These are phyloP conservation scores for Oligia strigilis DNA, from an alignment of 2,888 invertebrate species.

Conservation along the genomic window DNA sequence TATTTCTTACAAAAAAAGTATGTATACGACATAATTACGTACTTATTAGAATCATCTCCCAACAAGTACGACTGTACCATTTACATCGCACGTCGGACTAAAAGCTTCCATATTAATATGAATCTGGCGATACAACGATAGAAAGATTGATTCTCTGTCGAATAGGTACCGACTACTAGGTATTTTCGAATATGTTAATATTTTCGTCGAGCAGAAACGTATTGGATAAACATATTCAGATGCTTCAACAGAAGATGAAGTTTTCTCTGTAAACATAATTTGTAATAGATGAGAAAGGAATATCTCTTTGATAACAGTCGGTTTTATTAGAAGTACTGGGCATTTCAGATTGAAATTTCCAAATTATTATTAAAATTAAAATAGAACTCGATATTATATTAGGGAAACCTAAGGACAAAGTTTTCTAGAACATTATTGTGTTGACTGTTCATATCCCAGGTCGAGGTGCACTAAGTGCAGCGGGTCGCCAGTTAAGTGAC, in stretches of 20 bases:
- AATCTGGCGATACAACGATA: conserved; percentile 48
- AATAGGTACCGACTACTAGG: conserved; percentile 28
- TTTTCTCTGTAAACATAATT: conserved; percentile 42
- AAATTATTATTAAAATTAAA: neutral
- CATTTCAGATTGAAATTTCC: neutral
- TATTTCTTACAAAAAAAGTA: neutral
- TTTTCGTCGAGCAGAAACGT: conserved; percentile 61
- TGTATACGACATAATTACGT: conserved; percentile 5
- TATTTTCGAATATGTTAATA: conserved; percentile 45
- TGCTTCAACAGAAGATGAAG: conserved; percentile 13
- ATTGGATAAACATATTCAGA: conserved; percentile 41
- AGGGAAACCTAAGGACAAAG: neutral
- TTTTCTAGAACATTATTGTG: neutral
- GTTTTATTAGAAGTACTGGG: neutral
- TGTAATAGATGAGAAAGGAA: neutral
- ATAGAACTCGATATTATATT: neutral
- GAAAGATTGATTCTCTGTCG: conserved; percentile 51
- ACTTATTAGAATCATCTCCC: conserved; percentile 2
- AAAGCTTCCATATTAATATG: conserved; percentile 54
- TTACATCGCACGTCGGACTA: conserved; percentile 42
- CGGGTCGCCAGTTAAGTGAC: conserved; percentile 95
- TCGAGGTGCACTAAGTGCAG: conserved; percentile 92
- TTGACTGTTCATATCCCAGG: conserved; percentile 69
- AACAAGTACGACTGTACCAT: conserved; percentile 26
- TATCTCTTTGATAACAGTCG: conserved; percentile 6